These are phyloP conservation scores for Grantiella picta DNA, from an alignment of 2,113 vertebrate genomes.

Conservation along the genomic window DNA sequence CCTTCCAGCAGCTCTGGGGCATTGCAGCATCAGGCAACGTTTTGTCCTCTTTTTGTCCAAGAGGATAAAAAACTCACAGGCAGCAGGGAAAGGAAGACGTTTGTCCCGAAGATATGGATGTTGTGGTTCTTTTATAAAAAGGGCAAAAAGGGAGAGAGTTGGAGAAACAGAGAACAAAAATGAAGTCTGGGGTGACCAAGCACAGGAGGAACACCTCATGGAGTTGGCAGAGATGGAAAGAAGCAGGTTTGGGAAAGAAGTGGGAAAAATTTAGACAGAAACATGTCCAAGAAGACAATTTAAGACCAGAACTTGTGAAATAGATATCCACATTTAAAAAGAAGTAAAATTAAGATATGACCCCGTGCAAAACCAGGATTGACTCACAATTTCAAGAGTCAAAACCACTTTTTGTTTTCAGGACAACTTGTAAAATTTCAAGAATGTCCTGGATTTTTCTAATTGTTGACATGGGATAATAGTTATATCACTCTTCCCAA, in stretches of 20 bases:
- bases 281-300: neutral
- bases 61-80: neutral
- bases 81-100: neutral
- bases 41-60: no score
- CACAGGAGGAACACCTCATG: neutral
- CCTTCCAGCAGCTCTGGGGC: neutral
- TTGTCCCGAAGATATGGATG: neutral
- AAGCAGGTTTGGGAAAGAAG: neutral
- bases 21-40: neutral
- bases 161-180: neutral
- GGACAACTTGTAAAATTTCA: neutral
- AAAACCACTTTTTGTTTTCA: neutral
- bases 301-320: neutral
- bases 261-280: neutral
- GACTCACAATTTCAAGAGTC: neutral
- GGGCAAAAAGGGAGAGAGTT: rapidly evolving
- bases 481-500: rapidly evolving
- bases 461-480: neutral
- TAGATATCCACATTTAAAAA: neutral
- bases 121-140: neutral
- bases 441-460: neutral
- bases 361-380: neutral
- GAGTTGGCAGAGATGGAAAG: neutral
- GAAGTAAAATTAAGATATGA: neutral
- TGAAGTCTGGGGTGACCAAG: neutral